Evolutionary conservation across 2,113 vertebrate species (phyloP).

Genomic region (Alethe diademata): DNA sequence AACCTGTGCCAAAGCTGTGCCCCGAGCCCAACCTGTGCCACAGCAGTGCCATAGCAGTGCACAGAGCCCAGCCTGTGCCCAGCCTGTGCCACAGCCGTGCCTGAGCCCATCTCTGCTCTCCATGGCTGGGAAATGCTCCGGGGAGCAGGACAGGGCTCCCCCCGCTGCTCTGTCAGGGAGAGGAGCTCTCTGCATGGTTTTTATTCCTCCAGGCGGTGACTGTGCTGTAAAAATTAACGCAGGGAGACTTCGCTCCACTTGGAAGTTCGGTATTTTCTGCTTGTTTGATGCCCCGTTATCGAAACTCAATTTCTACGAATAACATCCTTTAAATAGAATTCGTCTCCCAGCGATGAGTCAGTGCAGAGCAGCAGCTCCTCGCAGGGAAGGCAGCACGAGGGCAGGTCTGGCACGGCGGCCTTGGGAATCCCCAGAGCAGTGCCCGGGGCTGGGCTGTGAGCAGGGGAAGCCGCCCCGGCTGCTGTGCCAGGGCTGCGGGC

Average conservation of each 20-base stretch:
- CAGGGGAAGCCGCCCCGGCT: neutral
- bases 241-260: neutral
- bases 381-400: conserved; percentile 21
- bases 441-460: neutral
- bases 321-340: conserved; percentile 42
- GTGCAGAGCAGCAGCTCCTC: neutral
- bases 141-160: neutral
- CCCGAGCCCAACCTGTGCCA: no score
- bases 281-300: conserved; percentile 57
- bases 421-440: neutral
- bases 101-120: neutral
- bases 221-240: conserved; percentile 32
- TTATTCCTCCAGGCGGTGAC: neutral
- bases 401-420: conserved; percentile 42
- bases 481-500: accelerated
- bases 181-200: neutral
- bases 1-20: no score
- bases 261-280: conserved; percentile 48
- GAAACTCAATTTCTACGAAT: conserved; percentile 54
- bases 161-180: neutral
- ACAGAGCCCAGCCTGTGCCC: neutral
- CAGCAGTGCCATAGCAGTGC: no score
- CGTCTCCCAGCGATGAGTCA: conserved; percentile 45
- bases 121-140: accelerated
- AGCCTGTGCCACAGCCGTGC: neutral